phyloP scores from a whole-genome alignment of 2,888 invertebrate species.

The Xylocampa areola region DNA sequence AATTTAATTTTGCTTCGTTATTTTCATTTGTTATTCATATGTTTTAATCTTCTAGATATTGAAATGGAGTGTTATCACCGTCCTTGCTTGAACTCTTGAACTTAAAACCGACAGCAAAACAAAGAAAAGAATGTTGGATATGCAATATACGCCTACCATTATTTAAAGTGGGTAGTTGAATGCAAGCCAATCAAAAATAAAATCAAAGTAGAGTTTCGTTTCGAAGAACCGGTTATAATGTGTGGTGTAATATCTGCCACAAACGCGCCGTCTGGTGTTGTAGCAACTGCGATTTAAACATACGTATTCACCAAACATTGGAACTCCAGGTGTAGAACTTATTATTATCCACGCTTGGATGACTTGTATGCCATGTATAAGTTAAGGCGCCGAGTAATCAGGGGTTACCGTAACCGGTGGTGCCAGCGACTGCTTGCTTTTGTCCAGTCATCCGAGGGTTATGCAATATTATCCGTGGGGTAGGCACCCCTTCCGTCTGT shows the following conservation, averaged over 20 bases:
- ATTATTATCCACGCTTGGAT: slow-evolving; percentile 42
- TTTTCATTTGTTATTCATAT: no score
- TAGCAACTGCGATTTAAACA: slow-evolving; percentile 34
- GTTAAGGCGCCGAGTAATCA: slow-evolving; percentile 35
- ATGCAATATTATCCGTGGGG: slow-evolving; percentile 33
- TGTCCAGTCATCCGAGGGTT: slow-evolving; percentile 47
- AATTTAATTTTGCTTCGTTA: no score
- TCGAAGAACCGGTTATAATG: slow-evolving; percentile 44
- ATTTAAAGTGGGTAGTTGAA: slow-evolving; percentile 24
- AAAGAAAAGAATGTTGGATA: not conserved
- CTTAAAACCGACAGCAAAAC: not conserved
- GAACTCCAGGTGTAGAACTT: slow-evolving; percentile 43
- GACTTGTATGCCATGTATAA: slow-evolving; percentile 23
- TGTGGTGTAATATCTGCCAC: slow-evolving; percentile 43
- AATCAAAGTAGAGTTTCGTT: slow-evolving; percentile 39
- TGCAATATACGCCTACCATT: not conserved
- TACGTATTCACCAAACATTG: slow-evolving; percentile 29
- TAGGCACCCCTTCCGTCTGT: slow-evolving; percentile 40
- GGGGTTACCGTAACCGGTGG: slow-evolving; percentile 41
- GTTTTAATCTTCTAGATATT: no score
- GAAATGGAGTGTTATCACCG: no score
- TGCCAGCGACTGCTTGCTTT: slow-evolving; percentile 37
- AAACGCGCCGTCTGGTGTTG: slow-evolving; percentile 38
- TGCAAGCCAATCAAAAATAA: slow-evolving; percentile 33
- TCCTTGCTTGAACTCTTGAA: no score